Base-by-base conservation (phyloP, 2,113 vertebrate genomes). In the Emydocephalus ijimae region DNA sequence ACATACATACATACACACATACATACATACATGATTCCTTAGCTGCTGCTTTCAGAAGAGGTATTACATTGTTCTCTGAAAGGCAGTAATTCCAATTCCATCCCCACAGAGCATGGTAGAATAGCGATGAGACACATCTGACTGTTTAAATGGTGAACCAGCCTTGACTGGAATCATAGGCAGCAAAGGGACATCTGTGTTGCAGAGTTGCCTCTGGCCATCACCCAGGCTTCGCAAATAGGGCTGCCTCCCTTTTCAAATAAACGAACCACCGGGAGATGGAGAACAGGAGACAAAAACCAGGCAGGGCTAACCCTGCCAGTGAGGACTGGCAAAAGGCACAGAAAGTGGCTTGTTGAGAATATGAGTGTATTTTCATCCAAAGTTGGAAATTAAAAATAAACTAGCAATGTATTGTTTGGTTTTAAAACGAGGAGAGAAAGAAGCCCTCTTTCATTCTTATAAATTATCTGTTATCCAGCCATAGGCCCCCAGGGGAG, bases 171-270 rank as follows among this genome's bases (percentile, higher is more conserved):
- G 89, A 89, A 93, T 92, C 89, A 87, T 52, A 85, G 93, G 57
- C 91, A 87, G 88, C 20, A 93, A 90, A 90, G 34, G 81, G 91
- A 57, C 93, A 92, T 91, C 91, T 93, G 93, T 48, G 48, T 85
- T 89, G 15, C 20, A 12, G 74, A 93, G 48, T 34, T 45, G 93
- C 93, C 88, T 92, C 90, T 92, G 56, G 91, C 88, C 23, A 20
- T 87, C 15, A 56, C 89, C 85, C 34, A 5, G 3, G 91, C 59
- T 85, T 45, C 0, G 20, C 59, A 87, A 52, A 91, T 29, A 18
- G 4, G 7, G 90, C 54, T 48, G 50, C 90, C 87, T 69, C 34
- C 89, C 55, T 26, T 24, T 61, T 18, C n/a, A 39, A 93, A 93
- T 88, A 94, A 93, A 93, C 52, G 95, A 55, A 94, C 61, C 81